Conservation (phyloP, 1,140 invertebrate species). For the Hypsibius dujardini region DNA sequence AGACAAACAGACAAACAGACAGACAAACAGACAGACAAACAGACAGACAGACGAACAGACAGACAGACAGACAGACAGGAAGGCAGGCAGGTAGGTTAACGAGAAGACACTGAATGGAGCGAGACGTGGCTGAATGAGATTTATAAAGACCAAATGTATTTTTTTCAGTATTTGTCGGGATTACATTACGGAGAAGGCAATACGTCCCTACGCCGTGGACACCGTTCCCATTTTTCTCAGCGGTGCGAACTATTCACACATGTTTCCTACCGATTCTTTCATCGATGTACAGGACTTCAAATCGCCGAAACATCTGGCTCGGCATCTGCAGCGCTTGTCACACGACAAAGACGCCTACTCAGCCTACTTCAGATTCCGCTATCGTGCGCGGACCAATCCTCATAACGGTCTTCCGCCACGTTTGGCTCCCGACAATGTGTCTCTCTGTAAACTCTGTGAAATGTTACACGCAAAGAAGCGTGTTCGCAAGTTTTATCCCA, state of each 20-base stretch:
- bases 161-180: not conserved
- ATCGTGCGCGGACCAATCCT: not conserved
- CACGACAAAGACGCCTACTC: conserved; percentile 13
- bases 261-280: not conserved
- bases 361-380: not conserved
- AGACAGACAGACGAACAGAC: too few species aligned
- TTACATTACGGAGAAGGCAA: not conserved
- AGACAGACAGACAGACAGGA: too few species aligned
- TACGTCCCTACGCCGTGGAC: not conserved
- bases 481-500: not conserved
- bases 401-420: not conserved
- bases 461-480: not conserved
- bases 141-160: not conserved
- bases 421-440: not conserved
- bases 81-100: too few species aligned
- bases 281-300: not conserved
- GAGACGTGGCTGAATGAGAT: too few species aligned
- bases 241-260: not conserved
- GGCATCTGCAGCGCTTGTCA: not conserved
- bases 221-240: not conserved
- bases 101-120: too few species aligned
- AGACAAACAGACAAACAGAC: too few species aligned
- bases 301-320: not conserved
- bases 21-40: too few species aligned
- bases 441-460: not conserved